phyloP scores from a whole-genome alignment of 2,888 invertebrate species.

The Pedicia rivosa region DNA sequence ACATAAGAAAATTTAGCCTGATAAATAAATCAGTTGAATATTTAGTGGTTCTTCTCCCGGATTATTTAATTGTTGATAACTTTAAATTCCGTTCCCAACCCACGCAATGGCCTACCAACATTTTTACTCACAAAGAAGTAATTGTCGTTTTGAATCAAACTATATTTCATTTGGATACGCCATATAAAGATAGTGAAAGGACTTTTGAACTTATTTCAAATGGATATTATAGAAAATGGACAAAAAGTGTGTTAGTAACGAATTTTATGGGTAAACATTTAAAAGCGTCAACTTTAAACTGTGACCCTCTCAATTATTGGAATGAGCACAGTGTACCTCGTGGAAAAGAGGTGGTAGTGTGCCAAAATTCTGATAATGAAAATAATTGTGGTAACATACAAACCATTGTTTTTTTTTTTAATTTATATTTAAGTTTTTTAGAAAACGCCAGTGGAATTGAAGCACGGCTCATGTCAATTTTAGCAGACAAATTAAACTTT shows the following conservation, averaged over 20 bases:
- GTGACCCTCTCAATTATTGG: conserved; percentile 4
- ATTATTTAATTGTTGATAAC: background rate
- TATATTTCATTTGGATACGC: background rate
- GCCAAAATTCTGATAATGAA: too few relatives aligned
- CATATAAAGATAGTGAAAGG: background rate
- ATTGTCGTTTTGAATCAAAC: background rate
- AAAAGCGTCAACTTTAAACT: background rate
- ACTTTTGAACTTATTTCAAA: background rate
- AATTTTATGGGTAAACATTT: conserved; percentile 6
- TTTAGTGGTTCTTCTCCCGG: background rate
- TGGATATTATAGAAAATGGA: background rate
- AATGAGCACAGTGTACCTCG: too few relatives aligned
- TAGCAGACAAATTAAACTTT: conserved; percentile 3
- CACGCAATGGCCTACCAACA: background rate
- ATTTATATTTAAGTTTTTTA: too few relatives aligned
- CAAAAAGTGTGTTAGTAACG: too few relatives aligned
- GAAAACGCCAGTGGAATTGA: conserved; percentile 1
- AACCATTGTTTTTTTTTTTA: too few relatives aligned
- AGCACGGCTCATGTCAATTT: background rate
- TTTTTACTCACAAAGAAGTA: background rate
- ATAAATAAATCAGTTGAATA: conserved; percentile 1
- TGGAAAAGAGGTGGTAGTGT: too few relatives aligned
- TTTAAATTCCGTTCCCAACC: background rate
- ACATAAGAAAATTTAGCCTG: background rate
- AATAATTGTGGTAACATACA: too few relatives aligned